Percentiles rank a stretch among this genome's conserved stretches.
Evolutionary conservation across 2,888 invertebrate genomes (phyloP).

Genomic region (Petrolisthes manimaculis): DNA sequence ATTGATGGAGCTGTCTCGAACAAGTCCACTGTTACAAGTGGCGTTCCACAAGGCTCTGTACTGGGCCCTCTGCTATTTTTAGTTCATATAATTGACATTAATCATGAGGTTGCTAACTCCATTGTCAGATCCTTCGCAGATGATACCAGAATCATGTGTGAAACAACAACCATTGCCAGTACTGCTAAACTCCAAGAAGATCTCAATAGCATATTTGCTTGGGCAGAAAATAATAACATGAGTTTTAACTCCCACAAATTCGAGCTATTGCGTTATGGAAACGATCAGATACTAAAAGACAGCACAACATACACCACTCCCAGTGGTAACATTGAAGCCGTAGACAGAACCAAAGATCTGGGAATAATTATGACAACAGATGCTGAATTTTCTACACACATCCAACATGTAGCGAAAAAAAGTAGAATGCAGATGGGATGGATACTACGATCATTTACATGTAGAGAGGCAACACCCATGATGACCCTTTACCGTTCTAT

Average conservation of each 20-base stretch:
- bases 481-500: not conserved
- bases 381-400: too few species aligned
- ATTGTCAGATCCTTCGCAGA: too few species aligned
- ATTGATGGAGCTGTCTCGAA: too few species aligned
- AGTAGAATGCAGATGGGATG: not conserved
- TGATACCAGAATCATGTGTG: not conserved
- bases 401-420: too few species aligned
- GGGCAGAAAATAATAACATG: not conserved
- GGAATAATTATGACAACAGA: too few species aligned
- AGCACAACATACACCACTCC: too few species aligned
- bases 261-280: too few species aligned
- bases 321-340: too few species aligned
- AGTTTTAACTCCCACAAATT: not conserved
- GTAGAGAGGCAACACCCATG: not conserved
- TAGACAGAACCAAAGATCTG: too few species aligned
- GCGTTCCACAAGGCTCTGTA: too few species aligned
- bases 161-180: not conserved
- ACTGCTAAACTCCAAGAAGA: not conserved
- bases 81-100: not conserved
- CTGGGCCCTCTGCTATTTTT: not conserved
- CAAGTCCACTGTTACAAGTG: too few species aligned
- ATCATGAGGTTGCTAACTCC: not conserved
- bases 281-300: too few species aligned
- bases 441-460: not conserved
- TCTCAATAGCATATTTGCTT: not conserved